Evolutionary conservation across 2,113 vertebrate species (phyloP), one percentile per base, ranked within the genome.

Genomic region (Coturnix japonica): DNA sequence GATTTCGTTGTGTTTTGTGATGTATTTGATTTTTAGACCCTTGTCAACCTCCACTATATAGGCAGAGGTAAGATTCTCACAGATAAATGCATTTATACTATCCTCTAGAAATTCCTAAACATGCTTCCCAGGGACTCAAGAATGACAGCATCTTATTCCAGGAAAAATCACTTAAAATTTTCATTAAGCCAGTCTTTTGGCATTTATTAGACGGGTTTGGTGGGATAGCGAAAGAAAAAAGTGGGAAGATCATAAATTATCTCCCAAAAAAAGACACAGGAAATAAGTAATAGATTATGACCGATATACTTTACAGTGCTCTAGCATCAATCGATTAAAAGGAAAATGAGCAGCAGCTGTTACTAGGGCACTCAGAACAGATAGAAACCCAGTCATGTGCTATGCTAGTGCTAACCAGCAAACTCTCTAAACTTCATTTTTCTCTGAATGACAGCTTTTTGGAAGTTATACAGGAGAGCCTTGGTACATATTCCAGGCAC

Each of bases 371-470:
- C 39, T n/a, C 59, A 6, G 18, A 61, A 43, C 79, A 92, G 83
- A 46, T 63, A 80, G 89, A 87, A 94, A 81, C 54, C 41, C 3
- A 5, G 77, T 61, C 10, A 47, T 54, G 41, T 93, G 56, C 89
- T 90, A 4, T 35, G 54, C 44, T 33, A 21, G 44, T 65, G 33
- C 30, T 54, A 64, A 67, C 43, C 75, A 92, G 84, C 87, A 89
- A 88, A 95, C 41, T 88, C 87, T 94, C 85, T 80, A 72, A 80
- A 79, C 83, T 87, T 92, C 79, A 93, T 93, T 97, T 95, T 93
- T 85, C 87, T 91, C 57, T 96, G 93, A 96, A 83, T 95, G 96
- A 94, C 95, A 91, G 82, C 44, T 95, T 96, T 95, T 81, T 91
- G 91, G 96, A 97, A 91, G 92, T 82, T 89, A 81, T 76, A 93